A percentile compares a stretch with the other conserved stretches of the same genome.
Evolutionary conservation across 2,888 invertebrate genomes (phyloP).

Genomic region (Harpalus rufipes): DNA sequence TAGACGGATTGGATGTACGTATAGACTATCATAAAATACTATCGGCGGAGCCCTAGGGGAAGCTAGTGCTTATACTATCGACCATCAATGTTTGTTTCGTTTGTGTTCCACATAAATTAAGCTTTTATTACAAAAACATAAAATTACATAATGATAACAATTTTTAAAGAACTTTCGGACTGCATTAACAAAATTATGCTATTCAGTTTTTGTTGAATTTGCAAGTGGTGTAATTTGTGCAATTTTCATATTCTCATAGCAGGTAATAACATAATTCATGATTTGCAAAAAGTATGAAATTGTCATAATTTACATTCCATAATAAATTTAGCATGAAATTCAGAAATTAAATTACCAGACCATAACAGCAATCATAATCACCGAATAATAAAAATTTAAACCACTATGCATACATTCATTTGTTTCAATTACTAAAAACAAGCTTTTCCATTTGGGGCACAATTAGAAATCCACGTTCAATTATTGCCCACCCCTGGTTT

Average conservation of each 20-base stretch:
- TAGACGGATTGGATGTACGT: no score
- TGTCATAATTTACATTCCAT: constrained; percentile 29
- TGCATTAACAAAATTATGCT: no score
- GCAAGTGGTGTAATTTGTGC: not conserved
- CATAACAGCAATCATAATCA: constrained; percentile 36
- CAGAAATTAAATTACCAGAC: constrained; percentile 47
- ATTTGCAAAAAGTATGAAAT: constrained; percentile 15
- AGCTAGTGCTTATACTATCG: no score
- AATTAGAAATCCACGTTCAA: constrained; percentile 43
- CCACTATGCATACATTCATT: constrained; percentile 18
- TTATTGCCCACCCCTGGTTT: constrained; percentile 54
- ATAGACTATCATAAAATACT: no score
- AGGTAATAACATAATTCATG: constrained; percentile 24
- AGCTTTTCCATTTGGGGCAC: constrained; percentile 37
- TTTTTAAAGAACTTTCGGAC: no score
- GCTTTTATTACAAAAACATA: no score
- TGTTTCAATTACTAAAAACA: constrained; percentile 49
- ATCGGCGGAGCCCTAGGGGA: no score
- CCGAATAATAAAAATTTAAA: constrained; percentile 20
- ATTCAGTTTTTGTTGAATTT: not conserved
- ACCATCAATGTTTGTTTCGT: no score
- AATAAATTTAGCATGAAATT: constrained; percentile 55
- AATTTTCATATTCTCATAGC: constrained; percentile 23
- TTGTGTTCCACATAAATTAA: no score
- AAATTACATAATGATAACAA: no score